These are phyloP conservation scores for Tragelaphus buxtoni DNA, from an alignment of 2,113 vertebrate genomes.

Conservation along the genomic window DNA sequence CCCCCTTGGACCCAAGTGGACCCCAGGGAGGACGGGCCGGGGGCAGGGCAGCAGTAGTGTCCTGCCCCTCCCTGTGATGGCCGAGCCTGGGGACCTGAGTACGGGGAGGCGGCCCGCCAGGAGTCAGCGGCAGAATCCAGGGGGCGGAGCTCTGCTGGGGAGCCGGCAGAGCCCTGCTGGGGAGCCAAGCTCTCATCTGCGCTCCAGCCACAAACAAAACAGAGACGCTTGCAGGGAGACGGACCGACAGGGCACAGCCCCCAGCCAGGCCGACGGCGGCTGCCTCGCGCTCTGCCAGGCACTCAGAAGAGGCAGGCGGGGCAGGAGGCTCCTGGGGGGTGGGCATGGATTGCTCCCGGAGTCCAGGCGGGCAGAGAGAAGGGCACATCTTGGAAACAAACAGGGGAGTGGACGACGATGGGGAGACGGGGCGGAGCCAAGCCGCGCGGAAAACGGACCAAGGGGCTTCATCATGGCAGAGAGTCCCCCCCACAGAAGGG, in stretches of 20 bases:
- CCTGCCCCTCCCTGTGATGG: not conserved
- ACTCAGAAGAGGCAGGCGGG: not conserved
- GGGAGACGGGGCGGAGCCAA: not conserved
- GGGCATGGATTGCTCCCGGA: not conserved
- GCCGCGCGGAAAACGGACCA: not conserved
- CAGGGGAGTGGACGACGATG: not conserved
- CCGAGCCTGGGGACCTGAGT: not conserved
- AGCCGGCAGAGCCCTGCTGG: not conserved
- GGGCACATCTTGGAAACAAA: not conserved
- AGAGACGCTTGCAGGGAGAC: not conserved
- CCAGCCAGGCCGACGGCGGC: not conserved
- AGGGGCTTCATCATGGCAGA: not conserved
- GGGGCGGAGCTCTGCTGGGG: not conserved
- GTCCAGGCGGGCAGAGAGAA: not conserved
- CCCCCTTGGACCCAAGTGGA: not conserved
- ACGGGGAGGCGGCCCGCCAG: rapidly evolving
- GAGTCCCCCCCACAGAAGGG: not conserved
- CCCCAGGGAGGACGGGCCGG: not conserved
- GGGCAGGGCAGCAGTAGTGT: not conserved
- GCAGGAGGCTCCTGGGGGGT: not conserved
- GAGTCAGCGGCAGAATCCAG: not conserved
- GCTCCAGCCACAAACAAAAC: not conserved
- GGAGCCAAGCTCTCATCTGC: not conserved
- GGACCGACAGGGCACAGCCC: not conserved
- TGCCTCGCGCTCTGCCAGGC: not conserved